phyloP scores from a whole-genome alignment of 2,888 invertebrate genomes.

The Lysandra coridon region DNA sequence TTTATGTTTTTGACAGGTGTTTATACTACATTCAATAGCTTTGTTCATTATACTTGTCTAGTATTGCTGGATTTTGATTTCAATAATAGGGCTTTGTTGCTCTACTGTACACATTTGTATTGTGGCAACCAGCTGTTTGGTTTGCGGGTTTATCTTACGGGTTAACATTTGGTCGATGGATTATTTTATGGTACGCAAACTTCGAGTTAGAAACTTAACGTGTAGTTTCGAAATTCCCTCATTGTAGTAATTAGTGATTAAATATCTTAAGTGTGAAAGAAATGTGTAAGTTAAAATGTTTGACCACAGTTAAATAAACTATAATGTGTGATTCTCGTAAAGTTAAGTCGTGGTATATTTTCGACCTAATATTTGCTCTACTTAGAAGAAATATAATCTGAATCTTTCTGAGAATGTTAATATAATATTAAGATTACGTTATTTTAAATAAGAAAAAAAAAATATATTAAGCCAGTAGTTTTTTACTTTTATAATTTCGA shows the following conservation, averaged over 20 bases:
- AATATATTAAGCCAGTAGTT: no score
- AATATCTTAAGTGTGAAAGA: not conserved
- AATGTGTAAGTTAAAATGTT: not conserved
- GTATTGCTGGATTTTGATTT: no score
- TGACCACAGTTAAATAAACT: not conserved
- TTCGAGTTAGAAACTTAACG: slow-evolving; percentile 18
- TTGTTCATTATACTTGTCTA: no score
- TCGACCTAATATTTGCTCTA: not conserved
- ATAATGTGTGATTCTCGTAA: not conserved
- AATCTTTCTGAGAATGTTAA: no score
- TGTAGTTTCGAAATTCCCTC: not conserved
- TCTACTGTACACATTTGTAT: not conserved
- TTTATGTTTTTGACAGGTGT: no score
- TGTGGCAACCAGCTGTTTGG: slow-evolving; percentile 55
- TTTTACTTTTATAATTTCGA: no score
- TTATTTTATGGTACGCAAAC: slow-evolving; percentile 18
- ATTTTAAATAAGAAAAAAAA: no score
- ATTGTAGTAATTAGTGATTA: not conserved
- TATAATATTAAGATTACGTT: no score
- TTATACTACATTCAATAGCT: no score
- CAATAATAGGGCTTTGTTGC: not conserved
- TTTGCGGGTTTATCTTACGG: slow-evolving; percentile 13
- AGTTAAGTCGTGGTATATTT: not conserved
- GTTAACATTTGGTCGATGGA: slow-evolving; percentile 7
- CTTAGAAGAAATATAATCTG: not conserved